Percentiles rank a stretch among this genome's conserved stretches.
Evolutionary conservation across 2,113 vertebrate species (phyloP).

Genomic region (Galeopterus variegatus): DNA sequence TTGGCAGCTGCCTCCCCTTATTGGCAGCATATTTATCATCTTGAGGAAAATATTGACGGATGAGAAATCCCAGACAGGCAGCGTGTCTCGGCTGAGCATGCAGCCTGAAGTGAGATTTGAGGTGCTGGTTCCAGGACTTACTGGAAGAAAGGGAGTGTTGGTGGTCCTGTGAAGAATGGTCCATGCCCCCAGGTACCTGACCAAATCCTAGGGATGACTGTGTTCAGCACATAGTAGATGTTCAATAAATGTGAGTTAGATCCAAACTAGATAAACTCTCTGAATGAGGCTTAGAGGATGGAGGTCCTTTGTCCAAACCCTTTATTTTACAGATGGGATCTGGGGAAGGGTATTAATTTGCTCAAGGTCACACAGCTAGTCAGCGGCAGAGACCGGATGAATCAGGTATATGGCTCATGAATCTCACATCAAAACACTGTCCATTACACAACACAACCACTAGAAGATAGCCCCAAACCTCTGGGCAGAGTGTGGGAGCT

Average conservation of each 20-base stretch:
- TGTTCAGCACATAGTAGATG: not conserved
- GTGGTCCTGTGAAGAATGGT: not conserved
- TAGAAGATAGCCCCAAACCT: not conserved
- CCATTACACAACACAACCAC: too few relatives aligned
- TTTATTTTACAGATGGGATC: not conserved
- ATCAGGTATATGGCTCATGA: not conserved
- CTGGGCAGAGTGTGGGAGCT: not conserved
- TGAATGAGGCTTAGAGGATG: not conserved
- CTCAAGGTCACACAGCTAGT: not conserved
- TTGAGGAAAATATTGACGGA: conserved; percentile 90
- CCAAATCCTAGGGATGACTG: not conserved
- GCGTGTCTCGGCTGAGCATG: not conserved
- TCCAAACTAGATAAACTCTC: not conserved
- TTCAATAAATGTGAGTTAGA: not conserved
- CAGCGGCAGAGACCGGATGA: not conserved
- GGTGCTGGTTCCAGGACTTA: not conserved
- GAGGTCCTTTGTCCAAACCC: not conserved
- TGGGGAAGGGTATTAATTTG: not conserved
- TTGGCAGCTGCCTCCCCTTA: conserved; percentile 89
- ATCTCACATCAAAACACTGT: not conserved
- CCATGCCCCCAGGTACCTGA: not conserved
- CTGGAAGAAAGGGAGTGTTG: not conserved
- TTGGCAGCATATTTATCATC: conserved; percentile 92
- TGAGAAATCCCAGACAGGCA: conserved; percentile 83
- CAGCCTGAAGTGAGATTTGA: conserved; percentile 38